phyloP scores from a whole-genome alignment of 2,888 invertebrate genomes.

The Bursaphelenchus okinawaensis region DNA sequence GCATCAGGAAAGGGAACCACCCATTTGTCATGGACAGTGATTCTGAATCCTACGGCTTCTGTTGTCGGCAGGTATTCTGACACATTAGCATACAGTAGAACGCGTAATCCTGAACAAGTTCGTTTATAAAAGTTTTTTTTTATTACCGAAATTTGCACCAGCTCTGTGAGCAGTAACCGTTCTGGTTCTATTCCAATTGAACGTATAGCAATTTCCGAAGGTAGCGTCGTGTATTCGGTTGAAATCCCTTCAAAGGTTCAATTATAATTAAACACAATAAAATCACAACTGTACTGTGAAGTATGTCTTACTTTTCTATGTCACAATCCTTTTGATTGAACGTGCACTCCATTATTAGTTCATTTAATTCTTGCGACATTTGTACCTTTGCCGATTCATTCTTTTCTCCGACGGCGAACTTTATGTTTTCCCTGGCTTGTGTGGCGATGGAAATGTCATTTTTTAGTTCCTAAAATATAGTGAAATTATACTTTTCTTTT shows the following conservation, averaged over 20 bases:
- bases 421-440: slow-evolving; percentile 54
- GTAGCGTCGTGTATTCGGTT: slow-evolving; percentile 53
- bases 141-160: slow-evolving; percentile 55
- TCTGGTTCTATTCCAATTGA: slow-evolving; percentile 51
- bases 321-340: slow-evolving; percentile 57
- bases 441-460: slow-evolving; percentile 55
- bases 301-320: slow-evolving; percentile 44
- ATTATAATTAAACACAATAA: slow-evolving; percentile 7
- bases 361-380: slow-evolving; percentile 50
- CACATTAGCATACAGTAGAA: slow-evolving; percentile 53
- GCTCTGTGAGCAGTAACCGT: slow-evolving; percentile 51
- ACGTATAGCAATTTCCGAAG: slow-evolving; percentile 56
- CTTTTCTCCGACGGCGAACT: slow-evolving; percentile 55
- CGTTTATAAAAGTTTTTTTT: neutral
- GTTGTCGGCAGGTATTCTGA: slow-evolving; percentile 55
- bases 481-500: slow-evolving; percentile 6
- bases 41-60: slow-evolving; percentile 55
- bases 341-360: slow-evolving; percentile 55
- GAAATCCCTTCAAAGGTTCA: slow-evolving; percentile 41
- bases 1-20: slow-evolving; percentile 57
- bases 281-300: neutral
- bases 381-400: slow-evolving; percentile 31
- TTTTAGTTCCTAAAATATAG: slow-evolving; percentile 43
- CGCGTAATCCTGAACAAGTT: slow-evolving; percentile 42
- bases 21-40: slow-evolving; percentile 56